Base-by-base conservation (phyloP, 2,888 invertebrate species). In the Lysandra bellargus region DNA sequence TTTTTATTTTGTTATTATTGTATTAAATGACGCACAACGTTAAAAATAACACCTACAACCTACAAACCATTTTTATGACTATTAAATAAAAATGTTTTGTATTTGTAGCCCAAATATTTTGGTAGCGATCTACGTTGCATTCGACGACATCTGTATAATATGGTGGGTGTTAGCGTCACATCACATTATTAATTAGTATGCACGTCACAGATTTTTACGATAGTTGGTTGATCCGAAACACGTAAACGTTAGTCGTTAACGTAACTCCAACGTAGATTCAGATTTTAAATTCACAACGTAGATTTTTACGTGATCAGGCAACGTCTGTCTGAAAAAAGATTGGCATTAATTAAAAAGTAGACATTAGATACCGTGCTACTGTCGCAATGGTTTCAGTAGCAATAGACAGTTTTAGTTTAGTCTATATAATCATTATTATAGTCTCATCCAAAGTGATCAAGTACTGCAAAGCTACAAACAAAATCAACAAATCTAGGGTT, bases 161-260 rank as follows among this genome's bases (percentile, higher is more conserved):
- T 12, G 64, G 64, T 64, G 64, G 64, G 64, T 9, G 64, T 44
- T 2, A 12, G 64, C 64, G 23, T 64, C 64, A 64, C 30, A 30
- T 23, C 2, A 64, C 23, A 30, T 30, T 23, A 30, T 64, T 64
- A 64, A 64, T 64, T 64, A 64, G 2, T 23, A 12, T 23, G 64
- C 2, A 30, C 64, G 64, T 64, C 64, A 61, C 30, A 64, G 64
- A 64, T 64, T 64, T 30, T 64, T 64, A 64, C 64, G 64, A 64
- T 4, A 9, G 64, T 64, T 64, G 64, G 64, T 64, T 64, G n/a
- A 61, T 61, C 23, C 4, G 61, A 64, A 64, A 64, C 9, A 9
- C 30, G 23, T 23, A 64, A 23, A 30, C 14, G 12, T n/a, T 23
- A n/a, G 7, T 61, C n/a, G 61, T 61, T n/a, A 61, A n/a, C 61